A percentile compares a stretch with the other conserved stretches of the same genome.
Evolutionary conservation across 2,888 invertebrate genomes (phyloP).

Genomic region (Scrobipalpa costella): DNA sequence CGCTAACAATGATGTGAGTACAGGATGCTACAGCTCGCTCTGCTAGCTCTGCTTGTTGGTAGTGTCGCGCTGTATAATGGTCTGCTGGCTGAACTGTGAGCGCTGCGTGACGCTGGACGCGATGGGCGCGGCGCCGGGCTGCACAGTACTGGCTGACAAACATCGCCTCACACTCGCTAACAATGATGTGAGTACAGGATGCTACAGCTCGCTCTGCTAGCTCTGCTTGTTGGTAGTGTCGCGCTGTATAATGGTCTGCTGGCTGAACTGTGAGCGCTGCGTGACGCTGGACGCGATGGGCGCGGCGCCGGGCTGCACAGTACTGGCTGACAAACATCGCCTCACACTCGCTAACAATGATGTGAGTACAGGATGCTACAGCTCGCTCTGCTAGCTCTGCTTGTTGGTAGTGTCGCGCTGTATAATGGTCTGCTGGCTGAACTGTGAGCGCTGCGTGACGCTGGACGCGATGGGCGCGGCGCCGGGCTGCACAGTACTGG

Average conservation of each 20-base stretch:
- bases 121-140: constrained; percentile 81
- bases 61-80: not conserved
- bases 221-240: too few relatives aligned
- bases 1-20: constrained; percentile 90
- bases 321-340: constrained; percentile 90
- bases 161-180: constrained; percentile 94
- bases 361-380: constrained; percentile 79
- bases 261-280: constrained; percentile 86
- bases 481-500: constrained; percentile 87
- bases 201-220: too few relatives aligned
- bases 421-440: constrained; percentile 65
- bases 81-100: constrained; percentile 84
- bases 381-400: too few relatives aligned
- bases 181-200: constrained; percentile 84
- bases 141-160: constrained; percentile 91
- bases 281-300: constrained; percentile 68
- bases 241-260: not conserved
- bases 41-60: too few relatives aligned
- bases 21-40: too few relatives aligned
- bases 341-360: constrained; percentile 94
- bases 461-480: constrained; percentile 75
- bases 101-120: constrained; percentile 77
- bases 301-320: constrained; percentile 85
- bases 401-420: too few relatives aligned
- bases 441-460: constrained; percentile 84